A percentile compares a stretch with the other conserved stretches of the same genome.
Evolutionary conservation across 2,113 vertebrate species (phyloP).

Genomic region (Mirza zaza): DNA sequence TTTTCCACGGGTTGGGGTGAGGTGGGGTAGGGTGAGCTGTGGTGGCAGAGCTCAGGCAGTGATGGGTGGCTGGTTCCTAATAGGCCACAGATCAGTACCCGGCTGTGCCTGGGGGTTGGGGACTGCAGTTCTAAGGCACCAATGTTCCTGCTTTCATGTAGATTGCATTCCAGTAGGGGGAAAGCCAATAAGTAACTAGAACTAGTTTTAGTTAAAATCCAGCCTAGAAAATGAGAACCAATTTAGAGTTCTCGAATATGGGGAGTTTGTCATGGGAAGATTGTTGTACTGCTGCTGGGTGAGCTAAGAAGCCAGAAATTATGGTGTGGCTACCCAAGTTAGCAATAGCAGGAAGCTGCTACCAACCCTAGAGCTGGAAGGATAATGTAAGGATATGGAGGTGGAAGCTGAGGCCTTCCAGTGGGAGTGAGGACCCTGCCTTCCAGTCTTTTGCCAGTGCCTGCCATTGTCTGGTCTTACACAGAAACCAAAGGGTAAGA

Average conservation of each 20-base stretch:
- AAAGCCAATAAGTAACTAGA: constrained; percentile 5
- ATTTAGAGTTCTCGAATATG: neutral
- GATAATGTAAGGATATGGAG: neutral
- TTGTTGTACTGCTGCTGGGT: neutral
- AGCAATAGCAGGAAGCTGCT: neutral
- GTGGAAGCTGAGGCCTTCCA: neutral
- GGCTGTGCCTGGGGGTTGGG: too few relatives aligned
- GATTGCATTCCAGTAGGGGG: neutral
- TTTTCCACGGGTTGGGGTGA: too few relatives aligned
- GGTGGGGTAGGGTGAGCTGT: too few relatives aligned
- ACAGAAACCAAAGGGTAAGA: neutral
- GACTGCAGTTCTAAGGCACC: neutral
- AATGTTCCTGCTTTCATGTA: neutral
- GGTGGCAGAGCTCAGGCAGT: too few relatives aligned
- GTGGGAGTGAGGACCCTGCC: neutral
- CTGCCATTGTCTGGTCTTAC: neutral
- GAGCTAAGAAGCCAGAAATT: neutral
- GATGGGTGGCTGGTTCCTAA: too few relatives aligned
- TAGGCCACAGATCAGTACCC: too few relatives aligned
- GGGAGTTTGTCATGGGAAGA: neutral
- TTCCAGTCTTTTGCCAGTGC: neutral
- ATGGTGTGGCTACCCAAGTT: neutral
- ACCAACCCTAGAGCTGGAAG: neutral
- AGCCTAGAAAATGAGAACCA: neutral
- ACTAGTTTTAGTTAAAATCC: neutral